Evolutionary conservation across 2,888 invertebrate genomes (phyloP).

Genomic region (Chrysolina oricalcia): DNA sequence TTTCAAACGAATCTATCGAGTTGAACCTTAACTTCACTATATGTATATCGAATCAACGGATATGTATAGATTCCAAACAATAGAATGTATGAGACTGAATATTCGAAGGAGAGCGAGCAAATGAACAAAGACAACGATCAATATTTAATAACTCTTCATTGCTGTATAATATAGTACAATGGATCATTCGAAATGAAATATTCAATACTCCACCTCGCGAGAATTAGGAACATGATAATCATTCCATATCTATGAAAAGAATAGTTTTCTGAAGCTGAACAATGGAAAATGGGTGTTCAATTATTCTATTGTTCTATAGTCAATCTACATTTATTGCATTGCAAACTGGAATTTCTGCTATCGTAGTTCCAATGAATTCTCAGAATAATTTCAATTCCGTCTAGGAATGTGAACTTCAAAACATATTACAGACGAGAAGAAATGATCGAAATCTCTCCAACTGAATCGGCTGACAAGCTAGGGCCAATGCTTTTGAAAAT

Average conservation of each 20-base stretch:
- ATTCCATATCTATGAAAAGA: slow-evolving; percentile 2
- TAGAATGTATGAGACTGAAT: slow-evolving; percentile 1
- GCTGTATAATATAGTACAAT: background rate
- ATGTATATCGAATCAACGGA: too few relatives aligned
- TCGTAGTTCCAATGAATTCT: background rate
- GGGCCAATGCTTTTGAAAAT: too few relatives aligned
- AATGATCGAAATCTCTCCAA: too few relatives aligned
- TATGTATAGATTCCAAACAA: background rate
- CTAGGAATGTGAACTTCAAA: too few relatives aligned
- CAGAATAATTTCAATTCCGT: background rate
- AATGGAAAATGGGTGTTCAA: background rate
- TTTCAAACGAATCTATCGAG: too few relatives aligned
- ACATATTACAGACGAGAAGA: too few relatives aligned
- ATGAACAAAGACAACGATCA: background rate
- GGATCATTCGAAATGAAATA: background rate
- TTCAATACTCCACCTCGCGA: background rate
- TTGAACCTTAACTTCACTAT: too few relatives aligned
- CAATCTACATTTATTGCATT: background rate
- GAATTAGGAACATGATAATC: background rate
- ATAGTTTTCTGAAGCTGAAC: background rate
- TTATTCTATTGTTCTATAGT: background rate
- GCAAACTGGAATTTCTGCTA: background rate
- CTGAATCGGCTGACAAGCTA: too few relatives aligned
- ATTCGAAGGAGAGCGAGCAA: background rate
- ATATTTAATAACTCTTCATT: background rate